Evolutionary conservation across 2,797 vertebrate species (phyloP), one percentile per base, ranked within the genome.

Genomic region (Pangasius macronema): DNA sequence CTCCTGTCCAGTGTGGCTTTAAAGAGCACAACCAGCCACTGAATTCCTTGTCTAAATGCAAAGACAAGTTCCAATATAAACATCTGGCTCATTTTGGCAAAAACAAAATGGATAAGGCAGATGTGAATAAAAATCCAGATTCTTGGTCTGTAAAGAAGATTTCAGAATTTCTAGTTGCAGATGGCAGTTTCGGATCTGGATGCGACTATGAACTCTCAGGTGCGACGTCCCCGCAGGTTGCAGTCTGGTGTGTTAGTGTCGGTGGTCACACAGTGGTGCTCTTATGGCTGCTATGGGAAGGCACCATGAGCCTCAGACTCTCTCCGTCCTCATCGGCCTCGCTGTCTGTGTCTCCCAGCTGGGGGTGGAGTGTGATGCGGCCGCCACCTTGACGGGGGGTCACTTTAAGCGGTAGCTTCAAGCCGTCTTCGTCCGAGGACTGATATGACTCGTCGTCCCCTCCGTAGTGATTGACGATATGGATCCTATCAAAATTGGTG

Each of bases 381-480:
- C 89, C 94, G 90, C 85, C 88, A 91, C 89, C 92, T 81, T 91
- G 91, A 95, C 86, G 91, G 85, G 33, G 8, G 89, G 94, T 86
- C 72, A 92, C 92, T 63, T 94, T 87, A 82, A 89, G 51, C 6
- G 86, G 65, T 63, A 90, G 93, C 92, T 96, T 96, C 86, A 91
- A 93, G 80, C 93, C 95, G 76, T 99, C 98, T 92, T 99, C 98
- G 85, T 99, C 99, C 1, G 98, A 99, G 83, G 97, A 99, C 93
- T 96, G 97, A 93, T 96, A 96, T 83, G 96, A 97, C 90, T 97
- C 97, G 0, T 97, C 95, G 72, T 97, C 96, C 87, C 94, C 96
- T 83, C 93, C 94, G 85, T 98, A 98, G 95, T 99, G 98, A 94
- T 95, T 98, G 93, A 99, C 96, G 59, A 99, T 97, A 94, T 99